These are phyloP conservation scores for Gopherus evgoodei DNA, from an alignment of 2,113 vertebrate species.

Conservation along the genomic window DNA sequence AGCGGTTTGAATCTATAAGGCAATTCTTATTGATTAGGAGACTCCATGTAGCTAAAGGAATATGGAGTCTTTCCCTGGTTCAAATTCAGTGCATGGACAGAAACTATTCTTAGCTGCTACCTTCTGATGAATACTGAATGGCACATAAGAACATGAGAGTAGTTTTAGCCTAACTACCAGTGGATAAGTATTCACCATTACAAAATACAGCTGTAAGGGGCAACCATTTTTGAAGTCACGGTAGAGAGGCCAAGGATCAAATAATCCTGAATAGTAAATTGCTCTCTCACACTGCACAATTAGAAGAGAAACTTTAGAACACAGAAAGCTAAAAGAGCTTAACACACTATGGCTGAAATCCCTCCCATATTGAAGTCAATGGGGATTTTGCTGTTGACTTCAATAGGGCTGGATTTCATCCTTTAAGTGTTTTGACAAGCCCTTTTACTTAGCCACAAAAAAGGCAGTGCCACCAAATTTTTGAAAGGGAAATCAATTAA, in stretches of 20 bases:
- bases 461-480: neutral
- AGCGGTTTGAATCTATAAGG: neutral
- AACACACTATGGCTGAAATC: neutral
- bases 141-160: neutral
- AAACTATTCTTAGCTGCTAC: neutral
- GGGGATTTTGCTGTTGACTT: neutral
- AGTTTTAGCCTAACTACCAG: neutral
- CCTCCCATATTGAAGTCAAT: neutral
- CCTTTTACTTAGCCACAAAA: neutral
- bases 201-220: neutral
- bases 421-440: neutral
- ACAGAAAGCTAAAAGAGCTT: neutral
- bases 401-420: neutral
- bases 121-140: neutral
- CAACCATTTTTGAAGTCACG: neutral
- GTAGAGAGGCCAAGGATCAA: neutral
- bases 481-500: neutral
- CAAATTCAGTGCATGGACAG: neutral
- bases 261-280: neutral
- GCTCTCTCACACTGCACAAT: neutral
- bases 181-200: neutral
- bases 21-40: neutral
- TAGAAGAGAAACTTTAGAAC: neutral
- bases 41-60: rapidly evolving
- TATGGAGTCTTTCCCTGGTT: neutral